These are phyloP conservation scores for Psittacula derbiana DNA, from an alignment of 2,797 vertebrate genomes.

Conservation along the genomic window DNA sequence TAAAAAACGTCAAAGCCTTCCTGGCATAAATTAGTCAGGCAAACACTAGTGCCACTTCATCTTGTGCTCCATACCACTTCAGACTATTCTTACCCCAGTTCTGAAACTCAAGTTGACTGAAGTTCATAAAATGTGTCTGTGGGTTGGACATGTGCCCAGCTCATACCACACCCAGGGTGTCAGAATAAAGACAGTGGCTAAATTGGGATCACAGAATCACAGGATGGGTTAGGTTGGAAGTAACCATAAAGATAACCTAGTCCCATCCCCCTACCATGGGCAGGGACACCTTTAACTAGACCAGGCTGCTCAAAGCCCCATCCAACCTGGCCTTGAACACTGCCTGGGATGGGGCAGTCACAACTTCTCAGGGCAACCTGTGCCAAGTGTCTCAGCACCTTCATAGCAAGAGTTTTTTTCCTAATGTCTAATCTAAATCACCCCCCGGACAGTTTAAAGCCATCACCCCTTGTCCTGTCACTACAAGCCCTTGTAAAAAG, in stretches of 20 bases:
- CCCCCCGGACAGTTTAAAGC: neutral
- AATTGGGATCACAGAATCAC: neutral
- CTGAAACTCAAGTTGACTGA: neutral
- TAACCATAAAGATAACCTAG: neutral
- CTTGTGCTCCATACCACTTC: neutral
- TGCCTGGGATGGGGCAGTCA: neutral
- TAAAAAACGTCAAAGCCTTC: neutral
- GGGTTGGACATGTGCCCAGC: neutral
- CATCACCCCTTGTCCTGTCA: neutral
- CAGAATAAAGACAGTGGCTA: neutral
- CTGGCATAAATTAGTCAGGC: neutral
- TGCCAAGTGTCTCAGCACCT: neutral
- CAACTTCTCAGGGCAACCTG: neutral
- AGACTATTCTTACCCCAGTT: neutral
- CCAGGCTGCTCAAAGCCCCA: neutral
- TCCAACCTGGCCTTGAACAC: neutral
- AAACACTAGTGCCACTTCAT: neutral
- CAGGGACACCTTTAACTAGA: neutral
- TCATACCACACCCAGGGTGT: neutral
- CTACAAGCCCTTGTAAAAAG: neutral
- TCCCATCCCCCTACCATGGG: neutral
- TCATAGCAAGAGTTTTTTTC: neutral
- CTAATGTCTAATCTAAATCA: neutral
- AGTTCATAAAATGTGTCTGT: neutral
- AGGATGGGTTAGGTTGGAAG: neutral